A percentile compares a stretch with the other conserved stretches of the same genome.
phyloP scores from a whole-genome alignment of 1,140 invertebrate species.

The Rhynchophorus ferrugineus region DNA sequence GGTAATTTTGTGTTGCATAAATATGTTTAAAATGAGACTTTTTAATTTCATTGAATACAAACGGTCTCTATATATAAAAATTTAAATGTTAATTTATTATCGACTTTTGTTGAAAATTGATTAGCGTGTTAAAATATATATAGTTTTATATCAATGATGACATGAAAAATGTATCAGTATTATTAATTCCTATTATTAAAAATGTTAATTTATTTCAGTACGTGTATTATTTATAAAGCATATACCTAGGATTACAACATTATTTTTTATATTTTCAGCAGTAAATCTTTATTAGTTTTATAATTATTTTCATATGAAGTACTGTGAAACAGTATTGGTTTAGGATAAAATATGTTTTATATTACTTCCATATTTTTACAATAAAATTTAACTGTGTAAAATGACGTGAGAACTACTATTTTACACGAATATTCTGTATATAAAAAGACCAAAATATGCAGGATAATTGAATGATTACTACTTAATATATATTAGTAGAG shows the following conservation, averaged over 20 bases:
- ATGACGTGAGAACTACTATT: no score
- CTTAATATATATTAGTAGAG: no score
- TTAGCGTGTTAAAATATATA: conserved; percentile 3
- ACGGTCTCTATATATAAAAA: conserved; percentile 2
- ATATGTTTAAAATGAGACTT: conserved; percentile 5
- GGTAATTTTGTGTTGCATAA: conserved; percentile 4
- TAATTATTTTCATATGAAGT: no score
- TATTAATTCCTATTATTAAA: conserved; percentile 24
- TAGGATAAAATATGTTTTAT: no score
- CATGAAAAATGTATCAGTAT: conserved; percentile 24
- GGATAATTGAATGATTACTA: no score
- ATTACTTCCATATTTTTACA: no score
- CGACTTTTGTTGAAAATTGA: background rate
- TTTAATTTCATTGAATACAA: conserved; percentile 6
- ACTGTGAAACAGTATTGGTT: no score
- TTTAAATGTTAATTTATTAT: conserved; percentile 17
- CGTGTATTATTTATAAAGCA: conserved; percentile 5
- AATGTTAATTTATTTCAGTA: conserved; percentile 17
- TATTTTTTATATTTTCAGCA: no score
- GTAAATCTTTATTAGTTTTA: no score
- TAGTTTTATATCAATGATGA: conserved; percentile 4
- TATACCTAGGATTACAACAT: background rate
- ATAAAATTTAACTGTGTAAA: no score
- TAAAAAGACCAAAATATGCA: no score
- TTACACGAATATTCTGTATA: no score